These are phyloP conservation scores for Rhingia campestris DNA, from an alignment of 2,888 invertebrate genomes.

Conservation along the genomic window DNA sequence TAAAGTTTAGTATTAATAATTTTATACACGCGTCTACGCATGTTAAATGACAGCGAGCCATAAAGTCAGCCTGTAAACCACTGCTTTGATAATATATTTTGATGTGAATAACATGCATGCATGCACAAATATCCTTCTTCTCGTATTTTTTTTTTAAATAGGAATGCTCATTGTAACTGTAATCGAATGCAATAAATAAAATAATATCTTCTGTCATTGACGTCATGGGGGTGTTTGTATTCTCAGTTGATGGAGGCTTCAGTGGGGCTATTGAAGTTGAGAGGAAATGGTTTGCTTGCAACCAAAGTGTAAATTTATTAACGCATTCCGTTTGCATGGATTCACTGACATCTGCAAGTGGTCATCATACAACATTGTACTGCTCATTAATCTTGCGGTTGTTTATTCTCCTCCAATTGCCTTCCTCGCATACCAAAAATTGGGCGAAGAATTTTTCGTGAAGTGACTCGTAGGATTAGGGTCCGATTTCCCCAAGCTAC, in stretches of 20 bases:
- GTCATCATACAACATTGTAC: too few relatives aligned
- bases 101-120: constrained; percentile 38
- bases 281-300: not conserved
- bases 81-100: constrained; percentile 42
- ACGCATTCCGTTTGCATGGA: too few relatives aligned
- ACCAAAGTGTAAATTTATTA: not conserved
- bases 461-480: too few relatives aligned
- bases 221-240: constrained; percentile 20
- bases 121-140: constrained; percentile 1
- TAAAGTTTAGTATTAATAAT: constrained; percentile 61
- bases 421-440: too few relatives aligned
- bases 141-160: constrained; percentile 2
- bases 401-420: too few relatives aligned
- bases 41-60: constrained; percentile 56
- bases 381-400: too few relatives aligned
- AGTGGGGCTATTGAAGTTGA: not conserved
- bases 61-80: constrained; percentile 39
- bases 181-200: constrained; percentile 55
- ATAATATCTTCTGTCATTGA: constrained; percentile 56
- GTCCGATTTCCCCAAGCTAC: too few relatives aligned
- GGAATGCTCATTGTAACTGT: constrained; percentile 28
- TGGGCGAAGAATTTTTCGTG: too few relatives aligned
- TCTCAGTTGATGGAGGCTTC: not conserved
- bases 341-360: too few relatives aligned
- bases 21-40: constrained; percentile 45